Percentiles rank a stretch among this genome's conserved stretches.
Evolutionary conservation across 2,888 invertebrate genomes (phyloP).

Genomic region (Conops quadrifasciatus): DNA sequence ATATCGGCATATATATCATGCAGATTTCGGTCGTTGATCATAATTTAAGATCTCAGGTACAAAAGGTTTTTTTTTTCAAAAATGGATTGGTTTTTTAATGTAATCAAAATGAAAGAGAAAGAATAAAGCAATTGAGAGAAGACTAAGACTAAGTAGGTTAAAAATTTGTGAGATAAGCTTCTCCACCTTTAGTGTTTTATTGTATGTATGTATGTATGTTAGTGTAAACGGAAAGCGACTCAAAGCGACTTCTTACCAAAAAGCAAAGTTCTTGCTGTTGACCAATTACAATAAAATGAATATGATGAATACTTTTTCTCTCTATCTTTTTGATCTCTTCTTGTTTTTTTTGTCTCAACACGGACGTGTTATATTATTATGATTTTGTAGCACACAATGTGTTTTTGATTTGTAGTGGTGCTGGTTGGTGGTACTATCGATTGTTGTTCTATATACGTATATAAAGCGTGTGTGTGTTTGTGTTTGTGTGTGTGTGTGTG

Average conservation of each 20-base stretch:
- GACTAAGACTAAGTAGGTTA: too few species aligned
- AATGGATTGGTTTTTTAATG: not conserved
- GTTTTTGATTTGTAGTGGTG: not conserved
- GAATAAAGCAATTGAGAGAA: not conserved
- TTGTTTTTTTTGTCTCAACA: not conserved
- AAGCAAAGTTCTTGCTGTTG: constrained; percentile 32
- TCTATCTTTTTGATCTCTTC: not conserved
- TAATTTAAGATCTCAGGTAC: too few species aligned
- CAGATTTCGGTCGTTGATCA: too few species aligned
- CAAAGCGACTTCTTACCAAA: too few species aligned
- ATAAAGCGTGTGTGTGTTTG: not conserved
- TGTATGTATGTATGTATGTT: too few species aligned
- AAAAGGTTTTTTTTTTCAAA: too few species aligned
- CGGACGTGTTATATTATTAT: not conserved
- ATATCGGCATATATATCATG: too few species aligned
- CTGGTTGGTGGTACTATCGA: not conserved
- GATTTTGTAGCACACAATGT: not conserved
- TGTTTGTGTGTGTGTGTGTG: not conserved
- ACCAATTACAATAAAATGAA: not conserved
- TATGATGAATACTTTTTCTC: not conserved
- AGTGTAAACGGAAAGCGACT: too few species aligned
- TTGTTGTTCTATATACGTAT: not conserved
- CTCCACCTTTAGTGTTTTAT: too few species aligned
- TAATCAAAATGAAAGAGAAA: not conserved
- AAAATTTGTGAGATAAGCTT: too few species aligned